Base-by-base conservation (phyloP, 2,888 invertebrate species). In the Onthophagus sagittarius region DNA sequence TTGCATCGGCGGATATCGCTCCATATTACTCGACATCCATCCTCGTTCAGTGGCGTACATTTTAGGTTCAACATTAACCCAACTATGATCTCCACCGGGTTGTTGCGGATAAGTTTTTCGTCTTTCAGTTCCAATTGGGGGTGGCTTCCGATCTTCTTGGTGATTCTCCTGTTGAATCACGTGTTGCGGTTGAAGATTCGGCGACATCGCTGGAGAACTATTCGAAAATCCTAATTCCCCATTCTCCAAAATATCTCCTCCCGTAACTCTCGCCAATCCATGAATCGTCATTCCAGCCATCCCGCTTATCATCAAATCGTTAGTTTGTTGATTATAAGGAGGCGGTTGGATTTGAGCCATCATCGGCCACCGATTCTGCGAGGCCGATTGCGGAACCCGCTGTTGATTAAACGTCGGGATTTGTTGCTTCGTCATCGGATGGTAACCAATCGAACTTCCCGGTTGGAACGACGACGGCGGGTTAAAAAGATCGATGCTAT, bases 91-190 rank as follows among this genome's bases (percentile, higher is more conserved):
- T 14, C 78, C 80, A 7, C 23, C 32, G 69, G 76, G 74, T 15
- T 80, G 80, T 75, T 80, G 82, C 69, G 80, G 82, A 62, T 71
- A 72, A 9, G 80, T 89, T 83, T 92, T 92, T 89, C 92, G 90
- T 80, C 95, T 89, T 86, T 94, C 95, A 0, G 94, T 94, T 77
- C 95, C 95, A 83, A 95, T 95, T 71, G 95, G 94, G 75, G 83
- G 84, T 15, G 87, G 86, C 85, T 92, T 90, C 32, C 88, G 83
- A 75, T 88, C 88, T 76, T 88, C 88, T 75, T 82, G 81, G 73
- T 80, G 80, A 63, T 78, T 76, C 69, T 79, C 78, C 75, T 79
- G 75, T 33, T 77, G 73, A 11, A 76, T 73, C 76, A 71, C 63
- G 71, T 75, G 75, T 15, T 39, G 62, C n/a, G 72, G 62, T n/a